These are phyloP conservation scores for Micrastur ruficollis DNA, from an alignment of 2,797 vertebrate genomes.

Conservation along the genomic window DNA sequence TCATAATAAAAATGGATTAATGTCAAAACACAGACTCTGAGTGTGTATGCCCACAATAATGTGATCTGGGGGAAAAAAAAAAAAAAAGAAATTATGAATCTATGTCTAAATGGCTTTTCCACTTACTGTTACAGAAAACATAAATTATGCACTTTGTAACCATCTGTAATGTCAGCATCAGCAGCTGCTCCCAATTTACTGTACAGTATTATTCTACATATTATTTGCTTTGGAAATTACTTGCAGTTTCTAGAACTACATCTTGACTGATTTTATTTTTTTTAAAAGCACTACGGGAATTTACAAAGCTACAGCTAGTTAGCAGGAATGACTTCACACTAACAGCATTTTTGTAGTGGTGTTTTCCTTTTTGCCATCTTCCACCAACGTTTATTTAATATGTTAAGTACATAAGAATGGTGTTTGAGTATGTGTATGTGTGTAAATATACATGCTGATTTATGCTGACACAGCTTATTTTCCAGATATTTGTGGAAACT, in stretches of 20 bases:
- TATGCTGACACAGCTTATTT: not conserved
- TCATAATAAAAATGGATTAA: conserved; percentile 20
- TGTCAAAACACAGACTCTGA: conserved; percentile 21
- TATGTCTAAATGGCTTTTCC: conserved; percentile 36
- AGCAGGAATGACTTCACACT: not conserved
- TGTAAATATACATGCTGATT: not conserved
- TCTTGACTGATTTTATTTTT: conserved; percentile 26
- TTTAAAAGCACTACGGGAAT: not conserved
- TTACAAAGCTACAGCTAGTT: conserved; percentile 19
- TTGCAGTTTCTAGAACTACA: conserved; percentile 62
- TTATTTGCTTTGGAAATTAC: conserved; percentile 68
- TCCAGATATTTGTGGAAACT: conserved; percentile 4
- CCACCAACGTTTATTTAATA: conserved; percentile 3
- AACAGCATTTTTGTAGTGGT: not conserved
- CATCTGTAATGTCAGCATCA: conserved; percentile 69
- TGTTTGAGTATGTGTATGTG: not conserved
- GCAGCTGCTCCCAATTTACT: conserved; percentile 69
- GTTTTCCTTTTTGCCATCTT: conserved; percentile 16
- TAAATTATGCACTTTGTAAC: conserved; percentile 72
- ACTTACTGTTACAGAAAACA: conserved; percentile 62
- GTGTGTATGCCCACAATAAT: not conserved
- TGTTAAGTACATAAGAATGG: not conserved
- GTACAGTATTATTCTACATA: conserved; percentile 45
- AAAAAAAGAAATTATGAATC: conserved; percentile 21
- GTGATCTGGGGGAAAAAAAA: not conserved